Evolutionary conservation across 2,797 vertebrate genomes (phyloP).

Genomic region (Loriculus beryllinus): DNA sequence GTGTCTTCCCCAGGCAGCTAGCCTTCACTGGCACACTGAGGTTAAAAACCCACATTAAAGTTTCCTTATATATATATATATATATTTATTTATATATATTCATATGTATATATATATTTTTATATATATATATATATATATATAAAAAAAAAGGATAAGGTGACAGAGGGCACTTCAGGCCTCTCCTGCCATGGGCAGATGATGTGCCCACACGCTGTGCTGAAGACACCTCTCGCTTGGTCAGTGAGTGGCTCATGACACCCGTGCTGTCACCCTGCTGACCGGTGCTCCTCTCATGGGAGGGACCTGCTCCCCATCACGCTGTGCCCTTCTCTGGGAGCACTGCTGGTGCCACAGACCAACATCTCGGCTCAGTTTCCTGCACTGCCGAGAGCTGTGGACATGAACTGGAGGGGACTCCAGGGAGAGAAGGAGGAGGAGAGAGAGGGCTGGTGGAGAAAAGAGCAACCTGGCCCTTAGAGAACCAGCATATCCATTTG

Average conservation of each 20-base stretch:
- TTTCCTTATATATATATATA: constrained; percentile 51
- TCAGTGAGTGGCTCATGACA: background rate
- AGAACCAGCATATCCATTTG: constrained; percentile 8
- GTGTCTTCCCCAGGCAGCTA: constrained; percentile 23
- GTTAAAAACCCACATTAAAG: constrained; percentile 45
- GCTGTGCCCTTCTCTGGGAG: background rate
- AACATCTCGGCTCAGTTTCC: background rate
- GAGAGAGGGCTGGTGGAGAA: background rate
- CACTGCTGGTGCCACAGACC: constrained; percentile 25
- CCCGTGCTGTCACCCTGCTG: background rate
- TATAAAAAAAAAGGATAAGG: constrained; percentile 43
- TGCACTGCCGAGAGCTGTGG: background rate
- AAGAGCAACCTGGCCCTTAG: background rate
- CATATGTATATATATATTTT: constrained; percentile 44
- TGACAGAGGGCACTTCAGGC: constrained; percentile 13
- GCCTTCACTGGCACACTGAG: constrained; percentile 39
- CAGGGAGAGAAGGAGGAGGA: background rate
- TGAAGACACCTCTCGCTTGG: rapidly evolving
- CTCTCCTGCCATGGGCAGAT: background rate
- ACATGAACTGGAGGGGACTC: background rate
- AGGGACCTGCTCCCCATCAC: background rate
- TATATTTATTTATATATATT: constrained; percentile 59
- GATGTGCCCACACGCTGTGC: rapidly evolving
- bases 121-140: constrained; percentile 23
- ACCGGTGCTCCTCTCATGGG: background rate